Evolutionary conservation across 2,797 vertebrate genomes (phyloP).

Genomic region (Tympanoctomys barrerae): DNA sequence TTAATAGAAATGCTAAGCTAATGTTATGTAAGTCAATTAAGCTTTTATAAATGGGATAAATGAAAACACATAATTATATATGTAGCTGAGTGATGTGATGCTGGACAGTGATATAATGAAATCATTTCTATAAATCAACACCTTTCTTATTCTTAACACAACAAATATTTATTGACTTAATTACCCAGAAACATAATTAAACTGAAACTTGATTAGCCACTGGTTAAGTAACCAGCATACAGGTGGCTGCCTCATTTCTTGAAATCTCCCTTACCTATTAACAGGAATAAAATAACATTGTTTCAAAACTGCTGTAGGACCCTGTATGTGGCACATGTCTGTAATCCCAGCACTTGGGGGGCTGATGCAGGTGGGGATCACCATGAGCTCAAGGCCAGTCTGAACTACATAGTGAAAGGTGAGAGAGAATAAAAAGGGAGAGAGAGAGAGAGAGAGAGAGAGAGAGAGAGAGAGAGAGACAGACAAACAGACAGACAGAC

Average conservation of each 20-base stretch:
- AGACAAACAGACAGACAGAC: too few relatives aligned
- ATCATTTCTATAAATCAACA: not conserved
- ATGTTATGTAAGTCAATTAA: slow-evolving; percentile 74
- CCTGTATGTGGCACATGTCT: not conserved
- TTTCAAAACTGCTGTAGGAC: not conserved
- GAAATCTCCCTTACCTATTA: slow-evolving; percentile 38
- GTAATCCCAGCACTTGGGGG: not conserved
- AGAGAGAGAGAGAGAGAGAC: not conserved
- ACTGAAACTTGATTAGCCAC: not conserved
- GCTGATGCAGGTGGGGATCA: not conserved
- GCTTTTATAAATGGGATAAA: slow-evolving; percentile 56
- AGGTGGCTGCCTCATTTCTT: not conserved
- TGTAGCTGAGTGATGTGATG: not conserved
- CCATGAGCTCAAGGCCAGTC: not conserved
- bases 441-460: too few relatives aligned
- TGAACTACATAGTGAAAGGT: not conserved
- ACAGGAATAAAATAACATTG: not conserved
- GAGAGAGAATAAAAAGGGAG: too few relatives aligned
- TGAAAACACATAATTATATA: slow-evolving; percentile 39
- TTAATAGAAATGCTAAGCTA: slow-evolving; percentile 67
- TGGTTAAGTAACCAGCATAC: not conserved
- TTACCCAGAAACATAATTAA: not conserved
- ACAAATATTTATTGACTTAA: slow-evolving; percentile 7
- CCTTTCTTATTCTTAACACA: slow-evolving; percentile 3
- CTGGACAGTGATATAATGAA: not conserved